Evolutionary conservation across 2,797 vertebrate genomes (phyloP).

Genomic region (Spinus pinus): DNA sequence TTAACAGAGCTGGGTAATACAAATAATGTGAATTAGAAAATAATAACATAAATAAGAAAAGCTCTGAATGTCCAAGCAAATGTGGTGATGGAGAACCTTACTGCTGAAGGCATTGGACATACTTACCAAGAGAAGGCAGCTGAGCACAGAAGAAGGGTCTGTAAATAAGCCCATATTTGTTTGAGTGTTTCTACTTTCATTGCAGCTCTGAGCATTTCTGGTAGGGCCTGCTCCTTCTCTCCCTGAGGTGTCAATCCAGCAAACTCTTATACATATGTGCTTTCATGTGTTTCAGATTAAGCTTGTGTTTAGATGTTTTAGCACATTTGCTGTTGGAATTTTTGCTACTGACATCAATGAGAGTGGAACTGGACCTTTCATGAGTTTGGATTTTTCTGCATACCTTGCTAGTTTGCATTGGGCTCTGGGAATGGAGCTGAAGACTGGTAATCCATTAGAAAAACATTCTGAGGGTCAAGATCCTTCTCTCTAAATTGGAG

Average conservation of each 20-base stretch:
- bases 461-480: neutral
- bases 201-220: neutral
- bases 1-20: neutral
- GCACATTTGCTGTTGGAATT: conserved; percentile 25
- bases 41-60: neutral
- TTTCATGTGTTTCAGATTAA: conserved; percentile 25
- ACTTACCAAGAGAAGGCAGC: neutral
- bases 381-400: conserved; percentile 5
- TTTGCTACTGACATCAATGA: conserved; percentile 43
- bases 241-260: neutral
- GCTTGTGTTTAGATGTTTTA: conserved; percentile 11
- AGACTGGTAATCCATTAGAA: neutral
- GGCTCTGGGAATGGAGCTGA: neutral
- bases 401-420: neutral
- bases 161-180: neutral
- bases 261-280: neutral
- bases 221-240: neutral
- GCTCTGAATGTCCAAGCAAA: neutral
- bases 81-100: neutral
- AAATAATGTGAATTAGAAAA: neutral
- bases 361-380: neutral
- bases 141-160: neutral
- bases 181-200: neutral
- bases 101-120: neutral
- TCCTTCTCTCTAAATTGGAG: neutral